Evolutionary conservation across 2,113 vertebrate genomes (phyloP), one percentile per base, ranked within the genome.

Genomic region (Myrmecophaga tridactyla): DNA sequence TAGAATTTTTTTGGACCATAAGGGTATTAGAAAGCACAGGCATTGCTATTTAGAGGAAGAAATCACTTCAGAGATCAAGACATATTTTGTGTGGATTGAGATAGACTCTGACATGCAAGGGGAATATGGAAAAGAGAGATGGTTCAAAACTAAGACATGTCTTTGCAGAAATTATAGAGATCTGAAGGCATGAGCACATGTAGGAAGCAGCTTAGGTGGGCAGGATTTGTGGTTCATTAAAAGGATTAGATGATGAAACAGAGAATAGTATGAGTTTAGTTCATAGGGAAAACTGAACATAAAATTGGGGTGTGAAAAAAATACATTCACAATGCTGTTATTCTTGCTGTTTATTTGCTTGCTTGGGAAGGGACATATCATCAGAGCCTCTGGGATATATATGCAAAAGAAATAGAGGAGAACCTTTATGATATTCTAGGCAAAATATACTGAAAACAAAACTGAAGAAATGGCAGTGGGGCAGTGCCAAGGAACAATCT

Each of bases 251-350:
- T 23, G 62, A 70, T 60, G 78, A 85, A 15, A 3, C 21, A 72
- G 43, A 72, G 51, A 72, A 78, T 77, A 21, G 53, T 43, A n/a
- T 77, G 63, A 4, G 4, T 27, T 86, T 70, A 90, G 25, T 82
- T 94, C 67, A 86, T 48, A 77, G 67, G 67, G 70, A n/a, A 89
- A 90, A 96, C 77, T 82, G 94, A 90, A 63, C 60, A 75, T 76
- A 76, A 86, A 93, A 65, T 60, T 77, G 9, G 11, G 3, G 7
- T 10, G 4, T 76, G 58, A 60, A 23, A n/a, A 56, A 75, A 87
- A 87, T 34, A 72, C 21, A 72, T 17, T 90, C 43, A 69, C 11
- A 86, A 87, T 58, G 65, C 84, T 83, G 12, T 83, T 87, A 41
- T 48, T 87, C 77, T 48, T 95, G 23, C 20, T 70, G 10, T 72